These are phyloP conservation scores for Aphodius granarius DNA, from an alignment of 2,888 invertebrate genomes.

Conservation along the genomic window DNA sequence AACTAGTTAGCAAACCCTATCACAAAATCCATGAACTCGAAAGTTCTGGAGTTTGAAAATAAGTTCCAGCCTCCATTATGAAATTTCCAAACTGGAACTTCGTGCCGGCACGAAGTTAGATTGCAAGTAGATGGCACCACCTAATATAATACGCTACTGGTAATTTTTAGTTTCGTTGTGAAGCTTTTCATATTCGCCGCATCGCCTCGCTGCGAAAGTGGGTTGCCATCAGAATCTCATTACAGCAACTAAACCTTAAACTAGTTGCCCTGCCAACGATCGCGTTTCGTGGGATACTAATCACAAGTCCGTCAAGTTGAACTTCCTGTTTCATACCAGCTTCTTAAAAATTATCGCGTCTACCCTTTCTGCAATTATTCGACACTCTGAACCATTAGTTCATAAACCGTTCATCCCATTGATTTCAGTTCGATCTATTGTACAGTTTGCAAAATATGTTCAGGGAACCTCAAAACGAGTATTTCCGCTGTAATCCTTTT, in stretches of 20 bases:
- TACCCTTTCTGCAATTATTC: background rate
- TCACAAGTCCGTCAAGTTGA: background rate
- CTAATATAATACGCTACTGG: background rate
- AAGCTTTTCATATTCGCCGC: too few relatives aligned
- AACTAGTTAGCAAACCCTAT: too few relatives aligned
- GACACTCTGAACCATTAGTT: too few relatives aligned
- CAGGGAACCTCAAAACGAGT: too few relatives aligned
- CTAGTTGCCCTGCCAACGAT: background rate
- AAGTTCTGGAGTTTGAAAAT: too few relatives aligned
- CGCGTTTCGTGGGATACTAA: background rate
- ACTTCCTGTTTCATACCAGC: background rate
- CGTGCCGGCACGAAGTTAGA: background rate
- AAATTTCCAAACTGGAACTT: background rate
- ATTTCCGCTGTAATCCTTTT: too few relatives aligned
- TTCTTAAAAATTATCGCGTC: background rate
- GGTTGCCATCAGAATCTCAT: background rate
- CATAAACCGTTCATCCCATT: too few relatives aligned
- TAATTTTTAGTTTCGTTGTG: background rate
- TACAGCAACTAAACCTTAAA: background rate
- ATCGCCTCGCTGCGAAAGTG: background rate
- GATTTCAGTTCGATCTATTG: too few relatives aligned
- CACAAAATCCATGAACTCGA: too few relatives aligned
- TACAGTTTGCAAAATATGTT: too few relatives aligned
- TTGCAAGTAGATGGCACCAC: background rate
- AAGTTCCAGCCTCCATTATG: too few relatives aligned